Evolutionary conservation across 2,113 vertebrate genomes (phyloP), one percentile per base, ranked within the genome.

Genomic region (Nothocercus nigrocapillus): DNA sequence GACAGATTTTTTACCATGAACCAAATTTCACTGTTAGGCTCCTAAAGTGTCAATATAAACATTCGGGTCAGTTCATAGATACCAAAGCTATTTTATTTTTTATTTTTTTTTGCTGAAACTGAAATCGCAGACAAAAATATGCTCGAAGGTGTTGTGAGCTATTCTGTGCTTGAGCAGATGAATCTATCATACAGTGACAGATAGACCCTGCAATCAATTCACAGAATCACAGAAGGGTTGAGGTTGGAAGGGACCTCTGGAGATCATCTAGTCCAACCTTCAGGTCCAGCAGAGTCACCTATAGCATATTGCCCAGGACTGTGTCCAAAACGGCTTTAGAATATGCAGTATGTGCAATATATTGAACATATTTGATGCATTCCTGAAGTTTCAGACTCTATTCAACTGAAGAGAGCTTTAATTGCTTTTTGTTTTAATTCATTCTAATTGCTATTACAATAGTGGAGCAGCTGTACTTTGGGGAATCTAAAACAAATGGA

Each of bases 371-470:
- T 19, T 32, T 40, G 47, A 11, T 38, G 28, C 36, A 44, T 87
- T 91, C 51, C 62, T 82, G 18, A 75, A 82, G 2, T 73, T 85
- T 89, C 63, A 2, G 9, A 27, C 15, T 85, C 19, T 47, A 12
- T 72, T 10, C 7, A 81, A 81, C 51, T 70, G 72, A 34, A 77
- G 19, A 78, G 44, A 83, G 13, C 61, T 89, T 73, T 85, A 91
- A 79, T 42, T 61, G 66, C 16, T 69, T 84, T 94, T 90, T 88
- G 14, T 80, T 95, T 90, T 59, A 83, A 81, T 92, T 88, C 85
- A 27, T 38, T 87, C 80, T 79, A 93, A 82, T 85, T 91, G 47
- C 28, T 76, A 38, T 58, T 89, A 56, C 10, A 82, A 34, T 77
- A 49, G 66, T 66, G 44, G 32, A 90, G 17, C 10, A 73, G 42